Conservation (phyloP, 2,888 invertebrate species). For the Bedellia somnulentella region DNA sequence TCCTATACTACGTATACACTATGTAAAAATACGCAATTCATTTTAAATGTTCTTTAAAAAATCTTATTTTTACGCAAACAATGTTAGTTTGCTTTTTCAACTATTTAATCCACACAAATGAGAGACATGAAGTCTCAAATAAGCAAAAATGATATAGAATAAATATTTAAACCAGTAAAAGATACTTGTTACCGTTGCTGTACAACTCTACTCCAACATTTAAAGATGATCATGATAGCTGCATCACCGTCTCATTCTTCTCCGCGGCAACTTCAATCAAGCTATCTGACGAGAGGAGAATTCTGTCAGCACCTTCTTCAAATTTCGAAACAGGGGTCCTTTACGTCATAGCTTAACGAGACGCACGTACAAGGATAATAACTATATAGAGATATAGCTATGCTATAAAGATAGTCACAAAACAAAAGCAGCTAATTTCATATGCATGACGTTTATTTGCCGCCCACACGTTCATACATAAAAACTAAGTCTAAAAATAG, state of each 20-base stretch:
- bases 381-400: slow-evolving; percentile 8
- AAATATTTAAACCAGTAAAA: too few relatives aligned
- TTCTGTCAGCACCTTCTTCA: slow-evolving; percentile 32
- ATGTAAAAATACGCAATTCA: too few relatives aligned
- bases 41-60: too few relatives aligned
- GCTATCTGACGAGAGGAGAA: slow-evolving; percentile 32
- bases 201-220: slow-evolving; percentile 40
- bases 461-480: too few relatives aligned
- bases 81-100: too few relatives aligned
- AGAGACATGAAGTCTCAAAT: too few relatives aligned
- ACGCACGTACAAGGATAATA: slow-evolving; percentile 29
- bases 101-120: too few relatives aligned
- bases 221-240: slow-evolving; percentile 41
- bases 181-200: slow-evolving; percentile 34
- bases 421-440: slow-evolving; percentile 10
- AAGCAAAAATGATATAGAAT: too few relatives aligned
- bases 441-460: slow-evolving; percentile 10
- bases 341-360: slow-evolving; percentile 40
- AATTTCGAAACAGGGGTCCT: slow-evolving; percentile 29
- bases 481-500: too few relatives aligned
- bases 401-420: too few relatives aligned
- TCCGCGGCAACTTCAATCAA: slow-evolving; percentile 36
- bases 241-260: slow-evolving; percentile 44
- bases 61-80: too few relatives aligned
- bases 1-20: too few relatives aligned